Base-by-base conservation (phyloP, 2,797 vertebrate genomes). In the Pseudotriccus pelzelni region DNA sequence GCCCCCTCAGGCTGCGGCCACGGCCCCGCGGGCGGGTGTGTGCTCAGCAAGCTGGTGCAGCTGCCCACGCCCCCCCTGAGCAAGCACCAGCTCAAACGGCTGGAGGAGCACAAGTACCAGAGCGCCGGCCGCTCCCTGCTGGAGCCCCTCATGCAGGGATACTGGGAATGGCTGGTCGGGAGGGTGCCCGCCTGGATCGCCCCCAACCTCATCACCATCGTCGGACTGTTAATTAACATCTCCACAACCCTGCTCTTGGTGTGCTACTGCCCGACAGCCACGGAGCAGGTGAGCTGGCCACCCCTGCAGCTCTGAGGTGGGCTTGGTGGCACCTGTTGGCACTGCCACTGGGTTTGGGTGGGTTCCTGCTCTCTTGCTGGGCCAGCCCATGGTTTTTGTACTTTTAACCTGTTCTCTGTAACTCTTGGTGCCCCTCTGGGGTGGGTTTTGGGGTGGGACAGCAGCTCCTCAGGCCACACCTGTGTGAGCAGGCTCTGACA, bases 21-120 rank as follows among this genome's bases (percentile, higher is more conserved):
- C 1, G 74, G 97, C 59, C 95, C 98, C 74, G 87, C 93, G 1
- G 93, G 97, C 5, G 97, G 94, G 15, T 98, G 98, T 4, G 96
- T 98, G 63, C 97, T 99, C 91, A 98, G 98, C 95, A 98, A 98
- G 24, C 97, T 99, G 55, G 97, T 99, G 22, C 99, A 99, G 97
- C 97, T 99, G 96, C 99, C 99, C 10, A 98, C 98, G 0, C 99
- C 99, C 4, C 99, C 99, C 16, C 93, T 99, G 82, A 98, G 99
- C 53, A 98, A 99, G 80, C 99, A 99, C 95, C 99, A 99, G 95
- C 98, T 99, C 41, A 99, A 99, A 97, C 99, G 99, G 46, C 97
- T 99, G 93, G 99, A 99, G 97, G 99, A 99, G 95, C 99, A 99
- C 97, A 99, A 98, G 84, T 99, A 99, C 96, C 99, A 99, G 98